Base-by-base conservation (phyloP, 2,888 invertebrate species). In the Phrixothrix hirtus region DNA sequence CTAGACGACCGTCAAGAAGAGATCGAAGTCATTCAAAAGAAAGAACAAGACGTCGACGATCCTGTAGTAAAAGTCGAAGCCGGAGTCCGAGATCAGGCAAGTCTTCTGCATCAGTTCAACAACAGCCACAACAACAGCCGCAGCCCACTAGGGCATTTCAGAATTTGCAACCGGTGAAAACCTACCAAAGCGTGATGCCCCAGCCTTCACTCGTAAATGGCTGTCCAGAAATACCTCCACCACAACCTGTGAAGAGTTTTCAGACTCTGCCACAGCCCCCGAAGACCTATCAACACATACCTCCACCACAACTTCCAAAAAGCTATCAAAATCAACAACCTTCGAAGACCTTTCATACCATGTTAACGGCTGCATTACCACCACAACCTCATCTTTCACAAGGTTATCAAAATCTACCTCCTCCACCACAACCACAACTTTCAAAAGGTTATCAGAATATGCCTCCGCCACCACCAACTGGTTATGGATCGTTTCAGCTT, bases 281-380 rank as follows among this genome's bases (percentile, higher is more conserved):
- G 29, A 55, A 47, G 46, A 32, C 32, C 17, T 35, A 43, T 34
- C 51, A 41, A 37, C 46, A 52, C 26, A 35, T 31, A 38, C 43
- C 57, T 25, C 55, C 53, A 30, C 60, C 57, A 7, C 63, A 58
- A 47, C 66, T 62, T 36, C 55, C 58, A 10, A 47, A 47, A 21
- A 48, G 14, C 21, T 53, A 53, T 12, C 43, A 42, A 14, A 26
- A 7, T 15, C 39, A 51, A 17, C 61, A 60, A 27, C 57, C 52
- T 21, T 55, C 58, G 39, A 61, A 55, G 31, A 37, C 58, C n/a
- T 58, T 69, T 67, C 41, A 26, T 3, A 61, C 57, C 31, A 51
- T 55, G 30, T 59, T 58, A 39, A 62, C 55, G 38, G 57, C 53
- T 65, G 72, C 70, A 68, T 75, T 77, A 75, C 75, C 76, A 64